These are phyloP conservation scores for Cerceris rybyensis DNA, from an alignment of 2,888 invertebrate genomes.

Conservation along the genomic window DNA sequence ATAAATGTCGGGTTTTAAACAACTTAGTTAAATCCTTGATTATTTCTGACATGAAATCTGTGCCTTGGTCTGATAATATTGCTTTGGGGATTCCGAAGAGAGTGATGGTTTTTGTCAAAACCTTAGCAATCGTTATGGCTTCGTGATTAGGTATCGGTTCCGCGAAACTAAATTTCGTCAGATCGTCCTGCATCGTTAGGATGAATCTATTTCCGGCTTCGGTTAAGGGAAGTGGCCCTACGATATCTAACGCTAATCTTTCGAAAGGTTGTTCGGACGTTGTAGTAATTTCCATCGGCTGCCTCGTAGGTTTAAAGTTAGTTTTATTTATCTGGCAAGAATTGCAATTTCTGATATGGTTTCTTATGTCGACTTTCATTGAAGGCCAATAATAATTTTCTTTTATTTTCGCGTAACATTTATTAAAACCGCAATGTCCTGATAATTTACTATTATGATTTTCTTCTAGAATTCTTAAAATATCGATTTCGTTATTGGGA, in stretches of 20 bases:
- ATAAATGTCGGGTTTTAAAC: constrained; percentile 12
- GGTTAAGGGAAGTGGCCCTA: constrained; percentile 13
- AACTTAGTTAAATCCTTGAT: constrained; percentile 10
- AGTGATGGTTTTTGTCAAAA: neutral
- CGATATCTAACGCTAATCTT: constrained; percentile 13
- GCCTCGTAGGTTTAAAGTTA: constrained; percentile 17
- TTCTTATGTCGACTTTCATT: neutral
- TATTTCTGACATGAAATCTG: constrained; percentile 20
- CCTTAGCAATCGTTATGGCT: constrained; percentile 2
- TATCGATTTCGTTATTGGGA: neutral
- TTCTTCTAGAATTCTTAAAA: neutral
- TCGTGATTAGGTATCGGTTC: constrained; percentile 12
- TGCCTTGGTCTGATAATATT: constrained; percentile 1
- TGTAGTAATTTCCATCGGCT: constrained; percentile 17
- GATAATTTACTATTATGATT: constrained; percentile 1
- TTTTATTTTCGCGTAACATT: constrained; percentile 6
- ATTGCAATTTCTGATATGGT: neutral
- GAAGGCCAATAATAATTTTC: constrained; percentile 10
- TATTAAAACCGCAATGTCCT: constrained; percentile 10
- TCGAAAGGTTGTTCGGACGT: constrained; percentile 8
- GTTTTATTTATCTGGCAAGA: constrained; percentile 20
- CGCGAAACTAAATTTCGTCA: constrained; percentile 21
- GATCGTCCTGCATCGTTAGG: constrained; percentile 15
- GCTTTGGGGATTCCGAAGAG: constrained; percentile 12
- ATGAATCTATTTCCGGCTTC: constrained; percentile 13